These are phyloP conservation scores for Aporrectodea caliginosa DNA, from an alignment of 1,140 invertebrate species.

Conservation along the genomic window DNA sequence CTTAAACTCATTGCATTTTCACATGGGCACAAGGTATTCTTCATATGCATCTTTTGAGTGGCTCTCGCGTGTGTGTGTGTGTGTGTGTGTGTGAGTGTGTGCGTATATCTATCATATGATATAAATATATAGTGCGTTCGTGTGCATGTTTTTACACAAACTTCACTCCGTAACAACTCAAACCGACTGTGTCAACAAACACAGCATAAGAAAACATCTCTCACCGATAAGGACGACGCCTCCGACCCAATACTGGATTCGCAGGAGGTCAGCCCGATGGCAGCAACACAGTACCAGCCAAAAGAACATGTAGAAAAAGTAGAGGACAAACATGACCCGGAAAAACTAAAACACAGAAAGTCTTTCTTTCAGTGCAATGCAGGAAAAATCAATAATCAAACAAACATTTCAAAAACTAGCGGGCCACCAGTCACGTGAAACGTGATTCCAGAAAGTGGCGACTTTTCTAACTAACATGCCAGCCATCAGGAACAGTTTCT, in stretches of 20 bases:
- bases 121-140: not conserved
- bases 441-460: no score
- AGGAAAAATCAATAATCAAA: no score
- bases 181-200: not conserved
- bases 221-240: constrained; percentile 76
- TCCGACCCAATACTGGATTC: constrained; percentile 93
- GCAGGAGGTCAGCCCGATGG: constrained; percentile 84
- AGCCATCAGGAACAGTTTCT: no score
- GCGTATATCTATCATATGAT: not conserved
- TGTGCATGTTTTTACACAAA: not conserved
- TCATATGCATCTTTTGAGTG: not conserved
- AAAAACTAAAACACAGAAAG: no score
- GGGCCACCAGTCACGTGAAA: no score
- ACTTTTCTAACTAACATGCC: no score
- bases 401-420: no score
- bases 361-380: no score
- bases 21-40: not conserved
- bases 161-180: not conserved
- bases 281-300: constrained; percentile 80
- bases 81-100: not conserved
- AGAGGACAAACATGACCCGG: constrained; percentile 81
- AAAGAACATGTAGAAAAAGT: constrained; percentile 73
- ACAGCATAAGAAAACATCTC: constrained; percentile 14
- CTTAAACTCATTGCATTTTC: no score
- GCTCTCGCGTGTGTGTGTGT: not conserved